Conservation (phyloP, 2,113 vertebrate genomes). For the Apeltes quadracus region DNA sequence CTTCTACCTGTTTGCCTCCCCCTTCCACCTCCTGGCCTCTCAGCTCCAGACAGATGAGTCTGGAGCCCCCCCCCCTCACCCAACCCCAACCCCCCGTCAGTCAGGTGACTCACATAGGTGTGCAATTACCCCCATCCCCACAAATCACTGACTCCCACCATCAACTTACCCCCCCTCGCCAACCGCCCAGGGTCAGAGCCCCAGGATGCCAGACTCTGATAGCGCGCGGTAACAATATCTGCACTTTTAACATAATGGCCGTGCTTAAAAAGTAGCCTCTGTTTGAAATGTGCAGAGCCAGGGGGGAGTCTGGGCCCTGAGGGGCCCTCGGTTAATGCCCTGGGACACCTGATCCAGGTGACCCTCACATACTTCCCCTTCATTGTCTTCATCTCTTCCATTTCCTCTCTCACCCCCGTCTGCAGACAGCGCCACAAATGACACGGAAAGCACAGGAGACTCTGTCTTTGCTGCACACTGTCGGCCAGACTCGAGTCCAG, state of each 20-base stretch:
- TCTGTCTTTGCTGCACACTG: slow-evolving; percentile 30
- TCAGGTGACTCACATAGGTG: slow-evolving; percentile 75
- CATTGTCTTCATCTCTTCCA: slow-evolving; percentile 58
- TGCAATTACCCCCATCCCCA: slow-evolving; percentile 56
- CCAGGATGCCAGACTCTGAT: slow-evolving; percentile 71
- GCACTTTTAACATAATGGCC: slow-evolving; percentile 70
- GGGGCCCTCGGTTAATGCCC: slow-evolving; percentile 71
- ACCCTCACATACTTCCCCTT: slow-evolving; percentile 65
- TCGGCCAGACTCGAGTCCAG: slow-evolving; percentile 30
- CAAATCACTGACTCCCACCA: slow-evolving; percentile 34
- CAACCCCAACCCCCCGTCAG: slow-evolving; percentile 30
- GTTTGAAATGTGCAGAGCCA: slow-evolving; percentile 54
- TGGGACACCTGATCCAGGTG: slow-evolving; percentile 76
- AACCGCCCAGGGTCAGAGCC: slow-evolving; percentile 53
- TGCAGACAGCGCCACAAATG: slow-evolving; percentile 28
- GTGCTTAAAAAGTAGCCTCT: slow-evolving; percentile 71
- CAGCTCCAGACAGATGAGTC: slow-evolving; percentile 61
- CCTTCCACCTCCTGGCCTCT: slow-evolving; percentile 44
- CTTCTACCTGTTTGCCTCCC: slow-evolving; percentile 43
- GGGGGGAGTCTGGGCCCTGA: slow-evolving; percentile 25
- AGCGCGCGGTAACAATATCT: slow-evolving; percentile 72
- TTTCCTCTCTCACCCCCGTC: slow-evolving; percentile 43
- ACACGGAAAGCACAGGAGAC: slow-evolving; percentile 21
- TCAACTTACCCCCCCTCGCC: not conserved
- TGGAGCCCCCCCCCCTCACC: slow-evolving; percentile 21